Evolutionary conservation across 2,888 invertebrate genomes (phyloP).

Genomic region (Drosophila dives): DNA sequence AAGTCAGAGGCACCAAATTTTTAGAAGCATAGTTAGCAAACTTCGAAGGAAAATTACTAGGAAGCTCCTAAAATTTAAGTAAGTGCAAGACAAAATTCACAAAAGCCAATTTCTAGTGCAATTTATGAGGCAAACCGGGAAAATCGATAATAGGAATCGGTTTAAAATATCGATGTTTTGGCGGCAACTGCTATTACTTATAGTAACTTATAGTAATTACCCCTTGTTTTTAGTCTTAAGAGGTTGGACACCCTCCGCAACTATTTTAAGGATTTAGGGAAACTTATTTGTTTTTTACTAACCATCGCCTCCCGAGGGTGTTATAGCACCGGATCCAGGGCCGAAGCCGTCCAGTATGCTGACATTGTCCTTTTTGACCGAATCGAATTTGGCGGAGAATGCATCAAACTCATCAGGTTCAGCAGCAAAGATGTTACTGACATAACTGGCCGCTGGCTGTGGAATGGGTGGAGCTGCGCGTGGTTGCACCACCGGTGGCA

Average conservation of each 20-base stretch:
- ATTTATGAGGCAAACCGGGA: neutral
- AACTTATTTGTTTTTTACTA: slow-evolving; percentile 35
- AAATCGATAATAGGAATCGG: neutral
- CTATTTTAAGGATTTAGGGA: neutral
- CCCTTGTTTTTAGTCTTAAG: neutral
- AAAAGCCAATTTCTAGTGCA: neutral
- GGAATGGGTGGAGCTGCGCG: slow-evolving; percentile 42
- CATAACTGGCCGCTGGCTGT: slow-evolving; percentile 67
- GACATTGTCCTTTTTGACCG: slow-evolving; percentile 85
- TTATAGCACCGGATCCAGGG: slow-evolving; percentile 82
- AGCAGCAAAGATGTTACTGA: slow-evolving; percentile 80
- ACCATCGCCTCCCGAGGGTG: slow-evolving; percentile 83
- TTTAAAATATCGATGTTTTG: neutral
- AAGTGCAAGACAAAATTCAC: neutral
- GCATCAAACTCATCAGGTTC: slow-evolving; percentile 92
- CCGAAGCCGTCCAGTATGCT: slow-evolving; percentile 84
- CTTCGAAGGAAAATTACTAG: neutral
- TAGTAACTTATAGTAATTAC: neutral
- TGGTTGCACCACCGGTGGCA: slow-evolving; percentile 56
- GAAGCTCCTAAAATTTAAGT: neutral
- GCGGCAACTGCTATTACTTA: neutral
- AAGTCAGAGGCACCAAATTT: too few species aligned
- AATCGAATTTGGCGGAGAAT: slow-evolving; percentile 94
- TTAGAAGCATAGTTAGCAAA: neutral
- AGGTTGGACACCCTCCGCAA: neutral